These are phyloP conservation scores for Oscheius sp. DNA, from an alignment of 1,140 invertebrate species.

Conservation along the genomic window DNA sequence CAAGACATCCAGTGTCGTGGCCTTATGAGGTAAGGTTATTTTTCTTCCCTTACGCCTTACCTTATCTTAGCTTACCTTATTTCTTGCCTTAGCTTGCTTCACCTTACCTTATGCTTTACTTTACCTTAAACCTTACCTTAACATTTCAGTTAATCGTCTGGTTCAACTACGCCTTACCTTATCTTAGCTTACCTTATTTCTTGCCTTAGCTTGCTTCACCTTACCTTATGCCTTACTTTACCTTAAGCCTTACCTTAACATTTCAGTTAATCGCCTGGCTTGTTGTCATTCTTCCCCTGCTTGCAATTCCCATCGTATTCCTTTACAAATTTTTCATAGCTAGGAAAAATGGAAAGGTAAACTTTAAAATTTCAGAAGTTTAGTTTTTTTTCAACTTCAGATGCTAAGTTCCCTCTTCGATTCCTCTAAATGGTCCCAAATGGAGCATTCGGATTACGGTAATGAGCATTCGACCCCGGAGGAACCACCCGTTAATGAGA, in stretches of 20 bases:
- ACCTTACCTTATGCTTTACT: background rate
- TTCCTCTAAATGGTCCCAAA: background rate
- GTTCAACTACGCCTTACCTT: background rate
- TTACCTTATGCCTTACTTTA: too few relatives aligned
- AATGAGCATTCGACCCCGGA: background rate
- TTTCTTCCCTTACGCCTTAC: background rate
- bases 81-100: background rate
- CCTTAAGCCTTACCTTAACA: background rate
- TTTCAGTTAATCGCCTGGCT: background rate
- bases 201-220: too few relatives aligned
- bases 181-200: background rate
- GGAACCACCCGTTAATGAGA: background rate
- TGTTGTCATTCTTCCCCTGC: background rate
- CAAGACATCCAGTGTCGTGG: background rate
- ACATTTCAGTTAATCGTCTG: too few relatives aligned
- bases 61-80: background rate
- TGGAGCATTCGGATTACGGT: background rate
- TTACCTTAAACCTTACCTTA: background rate
- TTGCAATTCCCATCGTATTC: background rate
- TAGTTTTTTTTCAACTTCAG: slow-evolving; percentile 9
- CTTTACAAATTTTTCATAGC: background rate
- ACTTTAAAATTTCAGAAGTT: background rate
- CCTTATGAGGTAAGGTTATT: background rate
- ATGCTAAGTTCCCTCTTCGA: background rate
- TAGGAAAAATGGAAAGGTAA: slow-evolving; percentile 7